These are phyloP conservation scores for Drosophila putrida DNA, from an alignment of 2,888 invertebrate genomes.

Conservation along the genomic window DNA sequence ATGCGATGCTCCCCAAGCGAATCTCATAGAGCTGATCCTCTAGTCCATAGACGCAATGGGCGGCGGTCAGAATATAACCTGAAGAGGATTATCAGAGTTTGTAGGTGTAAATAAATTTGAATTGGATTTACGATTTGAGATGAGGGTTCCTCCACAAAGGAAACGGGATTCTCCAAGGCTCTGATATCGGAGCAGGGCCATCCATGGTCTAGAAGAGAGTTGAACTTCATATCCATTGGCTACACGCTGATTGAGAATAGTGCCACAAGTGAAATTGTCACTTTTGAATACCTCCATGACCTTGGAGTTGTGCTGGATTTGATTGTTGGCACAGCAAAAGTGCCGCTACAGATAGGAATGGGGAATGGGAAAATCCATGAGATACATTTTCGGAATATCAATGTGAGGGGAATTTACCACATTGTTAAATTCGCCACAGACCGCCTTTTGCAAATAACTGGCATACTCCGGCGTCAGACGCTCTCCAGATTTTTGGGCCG, in stretches of 20 bases:
- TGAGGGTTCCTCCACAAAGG: conserved; percentile 74
- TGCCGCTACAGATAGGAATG: conserved; percentile 53
- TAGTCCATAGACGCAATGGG: conserved; percentile 66
- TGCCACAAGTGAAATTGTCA: conserved; percentile 58
- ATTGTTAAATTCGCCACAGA: conserved; percentile 60
- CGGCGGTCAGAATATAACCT: conserved; percentile 78
- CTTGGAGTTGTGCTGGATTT: conserved; percentile 74
- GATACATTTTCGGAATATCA: background rate
- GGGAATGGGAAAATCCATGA: background rate
- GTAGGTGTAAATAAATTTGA: background rate
- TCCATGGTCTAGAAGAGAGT: conserved; percentile 76
- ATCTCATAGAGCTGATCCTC: conserved; percentile 60
- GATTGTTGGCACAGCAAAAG: conserved; percentile 66
- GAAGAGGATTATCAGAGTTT: background rate
- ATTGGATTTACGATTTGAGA: conserved; percentile 59
- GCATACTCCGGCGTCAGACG: conserved; percentile 42
- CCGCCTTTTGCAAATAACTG: conserved; percentile 47
- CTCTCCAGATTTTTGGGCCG: conserved; percentile 29
- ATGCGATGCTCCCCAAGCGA: conserved; percentile 79
- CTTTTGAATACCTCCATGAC: conserved; percentile 55
- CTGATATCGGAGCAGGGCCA: conserved; percentile 70
- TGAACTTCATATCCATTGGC: conserved; percentile 72
- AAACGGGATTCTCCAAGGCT: conserved; percentile 49
- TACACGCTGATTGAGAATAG: conserved; percentile 59
- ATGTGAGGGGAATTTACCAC: conserved; percentile 43